A percentile compares a stretch with the other conserved stretches of the same genome.
Conservation (phyloP, 2,888 invertebrate genomes). For the Rapana venosa region DNA sequence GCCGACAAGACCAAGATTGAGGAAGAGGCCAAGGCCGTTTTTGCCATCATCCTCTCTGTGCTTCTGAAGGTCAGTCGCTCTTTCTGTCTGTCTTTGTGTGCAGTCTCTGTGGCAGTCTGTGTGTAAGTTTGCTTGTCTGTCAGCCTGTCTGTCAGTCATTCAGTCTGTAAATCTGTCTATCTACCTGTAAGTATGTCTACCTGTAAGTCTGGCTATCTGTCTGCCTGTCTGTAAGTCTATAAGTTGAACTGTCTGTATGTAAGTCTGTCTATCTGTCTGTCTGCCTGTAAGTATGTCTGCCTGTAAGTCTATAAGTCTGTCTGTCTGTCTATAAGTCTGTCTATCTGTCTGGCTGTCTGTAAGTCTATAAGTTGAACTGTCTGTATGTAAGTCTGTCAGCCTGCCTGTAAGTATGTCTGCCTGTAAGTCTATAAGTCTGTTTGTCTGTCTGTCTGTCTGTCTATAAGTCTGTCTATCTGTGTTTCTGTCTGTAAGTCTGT, state of each 20-base stretch:
- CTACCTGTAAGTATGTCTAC: no score
- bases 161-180: background rate
- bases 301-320: background rate
- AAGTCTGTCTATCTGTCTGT: background rate
- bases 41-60: slow-evolving; percentile 35
- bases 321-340: background rate
- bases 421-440: background rate
- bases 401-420: background rate
- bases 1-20: slow-evolving; percentile 43
- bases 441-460: background rate
- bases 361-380: background rate
- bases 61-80: slow-evolving; percentile 38
- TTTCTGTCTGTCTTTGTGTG: background rate
- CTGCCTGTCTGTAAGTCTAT: background rate
- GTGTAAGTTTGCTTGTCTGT: background rate
- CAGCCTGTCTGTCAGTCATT: background rate
- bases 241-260: no score
- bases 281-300: background rate
- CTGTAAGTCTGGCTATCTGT: background rate
- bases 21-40: slow-evolving; percentile 43
- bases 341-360: background rate
- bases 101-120: background rate
- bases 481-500: background rate
- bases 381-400: background rate
- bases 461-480: background rate